Percentiles rank a stretch among this genome's conserved stretches.
These are phyloP conservation scores for Xenopus tropicalis DNA, from an alignment of 2,113 vertebrate species.

Conservation along the genomic window UCB_Xtro_10.0 CM004445.2:82737001-82737500, in stretches of 20 bases:
- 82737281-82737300: background rate
- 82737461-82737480: slow-evolving; percentile 37
- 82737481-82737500: slow-evolving; percentile 34
- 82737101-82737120: no score
- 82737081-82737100: no score
- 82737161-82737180: background rate
- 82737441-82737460: slow-evolving; percentile 6
- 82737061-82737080: no score
- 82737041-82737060: no score
- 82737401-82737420: background rate
- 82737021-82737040: no score
- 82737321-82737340: no score
- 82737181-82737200: background rate
- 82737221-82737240: background rate
- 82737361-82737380: background rate
- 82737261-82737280: background rate
- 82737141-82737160: no score
- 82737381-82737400: background rate
- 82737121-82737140: no score
- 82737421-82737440: background rate
- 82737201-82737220: background rate
- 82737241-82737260: background rate
- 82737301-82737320: background rate
- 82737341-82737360: no score
- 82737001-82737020: no score